phyloP scores from a whole-genome alignment of 2,888 invertebrate species.

The Eretmocerus hayati region DNA sequence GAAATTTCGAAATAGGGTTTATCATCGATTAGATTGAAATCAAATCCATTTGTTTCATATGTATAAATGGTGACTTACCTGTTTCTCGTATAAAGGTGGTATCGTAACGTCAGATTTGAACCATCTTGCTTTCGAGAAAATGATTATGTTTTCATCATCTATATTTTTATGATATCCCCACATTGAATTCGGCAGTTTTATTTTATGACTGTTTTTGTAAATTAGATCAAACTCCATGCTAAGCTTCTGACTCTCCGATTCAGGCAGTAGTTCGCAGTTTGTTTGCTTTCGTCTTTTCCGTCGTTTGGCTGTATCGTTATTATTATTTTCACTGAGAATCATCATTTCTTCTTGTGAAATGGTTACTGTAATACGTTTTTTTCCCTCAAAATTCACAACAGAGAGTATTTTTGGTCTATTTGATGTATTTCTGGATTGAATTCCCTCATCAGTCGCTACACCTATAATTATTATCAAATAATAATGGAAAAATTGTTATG shows the following conservation, averaged over 20 bases:
- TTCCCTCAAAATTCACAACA: too few species aligned
- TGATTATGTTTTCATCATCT: slow-evolving; percentile 13
- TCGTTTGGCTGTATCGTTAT: too few species aligned
- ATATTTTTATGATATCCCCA: slow-evolving; percentile 20
- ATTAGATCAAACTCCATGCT: slow-evolving; percentile 14
- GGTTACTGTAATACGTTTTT: background rate
- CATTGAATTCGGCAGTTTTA: slow-evolving; percentile 15
- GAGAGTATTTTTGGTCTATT: too few species aligned
- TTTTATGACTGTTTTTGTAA: slow-evolving; percentile 16
- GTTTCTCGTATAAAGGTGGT: slow-evolving; percentile 17
- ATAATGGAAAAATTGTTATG: too few species aligned
- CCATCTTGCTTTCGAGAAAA: slow-evolving; percentile 18
- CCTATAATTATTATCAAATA: too few species aligned
- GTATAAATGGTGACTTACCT: slow-evolving; percentile 8
- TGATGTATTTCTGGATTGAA: too few species aligned
- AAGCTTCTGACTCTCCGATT: slow-evolving; percentile 13
- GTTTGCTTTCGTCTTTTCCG: too few species aligned
- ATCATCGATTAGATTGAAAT: too few species aligned
- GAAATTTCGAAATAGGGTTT: too few species aligned
- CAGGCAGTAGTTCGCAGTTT: slow-evolving; percentile 8
- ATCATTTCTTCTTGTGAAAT: background rate
- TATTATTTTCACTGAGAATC: background rate
- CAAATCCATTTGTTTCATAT: too few species aligned
- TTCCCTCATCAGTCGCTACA: too few species aligned
- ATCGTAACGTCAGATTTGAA: slow-evolving; percentile 16